Base-by-base conservation (phyloP, 2,113 vertebrate species). In the Piaya cayana region DNA sequence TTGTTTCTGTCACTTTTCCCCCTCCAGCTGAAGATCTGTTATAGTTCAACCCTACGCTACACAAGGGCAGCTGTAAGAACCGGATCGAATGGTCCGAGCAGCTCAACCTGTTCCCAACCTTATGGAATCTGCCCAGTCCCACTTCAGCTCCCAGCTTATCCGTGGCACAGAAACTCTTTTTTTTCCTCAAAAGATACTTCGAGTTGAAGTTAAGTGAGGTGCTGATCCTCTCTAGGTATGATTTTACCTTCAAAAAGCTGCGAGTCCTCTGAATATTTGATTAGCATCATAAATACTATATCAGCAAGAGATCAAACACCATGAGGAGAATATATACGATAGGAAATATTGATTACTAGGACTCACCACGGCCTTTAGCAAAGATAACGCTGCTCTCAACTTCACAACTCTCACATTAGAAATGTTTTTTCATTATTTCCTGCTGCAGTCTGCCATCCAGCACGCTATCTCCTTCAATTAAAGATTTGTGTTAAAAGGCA, bases 1-100 rank as follows among this genome's bases (percentile, higher is more conserved):
- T 20, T 15, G n/a, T 25, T 34, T 63, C 42, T 0, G 0, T 20
- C n/a, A 29, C 14, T 45, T 5, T 70, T 30, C 32, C 20, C 20
- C 34, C 34, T 62, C 16, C 45, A 60, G 47, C 26, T 49, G 27
- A 60, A 47, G 52, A 55, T 11, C 30, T 65, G 34, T 43, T 65
- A 18, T 1, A 77, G 16, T 22, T 43, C 39, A 67, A 65, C 42
- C 2, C 6, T 27, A 5, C 5, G 43, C 29, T 42, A n/a, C 53
- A 47, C 11, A 25, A 37, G 58, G 27, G 39, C 55, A 42, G 43
- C 26, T 34, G 8, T 12, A 30, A 60, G 34, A 62, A 13, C 22
- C 15, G 22, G n/a, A 63, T 4, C 21, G 81, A 50, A 58, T 1
- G 12, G 14, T 34, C 75, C 27, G 43, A 47, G 62, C 37, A 58